Base-by-base conservation (phyloP, 2,113 vertebrate genomes). In the Nicator chloris region DNA sequence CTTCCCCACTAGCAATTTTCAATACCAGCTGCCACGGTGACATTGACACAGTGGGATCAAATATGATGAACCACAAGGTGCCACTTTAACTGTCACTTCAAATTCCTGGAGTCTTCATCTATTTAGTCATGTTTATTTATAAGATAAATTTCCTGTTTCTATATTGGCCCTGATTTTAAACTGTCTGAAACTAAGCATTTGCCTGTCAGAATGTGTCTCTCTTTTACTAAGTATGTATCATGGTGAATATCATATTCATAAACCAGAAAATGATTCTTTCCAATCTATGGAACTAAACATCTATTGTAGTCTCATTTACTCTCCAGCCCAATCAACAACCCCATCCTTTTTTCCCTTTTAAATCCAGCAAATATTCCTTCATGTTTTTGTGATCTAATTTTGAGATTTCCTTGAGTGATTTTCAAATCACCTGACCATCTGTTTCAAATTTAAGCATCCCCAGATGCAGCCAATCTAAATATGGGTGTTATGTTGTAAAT, bases 121-220 rank as follows among this genome's bases (percentile, higher is more conserved):
- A 86, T 95, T 95, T 93, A 90, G 90, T 97, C 88, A 96, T 96
- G 88, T 97, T 97, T 97, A 97, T 97, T 97, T 97, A 96, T 96
- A 96, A 94, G 86, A 88, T 83, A 88, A 60, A 75, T 93, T 94
- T 97, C 80, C 72, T 93, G 79, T 92, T 96, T 96, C 94, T 96
- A 88, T 93, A 96, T 94, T 97, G 86, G 82, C 86, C 93, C 82
- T 79, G 88, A 88, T 90, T 96, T 96, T 93, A 95, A 95, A 92
- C 59, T 79, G 68, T 49, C 86, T 93, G 76, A 80, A 82, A 95
- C 94, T 89, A 95, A 95, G 66, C 60, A 64, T 39, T 42, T 75
- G 72, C 92, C 76, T 96, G 90, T 96, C 95, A 96, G 92, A 95
- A 94, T 71, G 14, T 3, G 11, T 78, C 64, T 96, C 44, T 92